phyloP scores from a whole-genome alignment of 2,888 invertebrate species.

The Leucophora obtusa region DNA sequence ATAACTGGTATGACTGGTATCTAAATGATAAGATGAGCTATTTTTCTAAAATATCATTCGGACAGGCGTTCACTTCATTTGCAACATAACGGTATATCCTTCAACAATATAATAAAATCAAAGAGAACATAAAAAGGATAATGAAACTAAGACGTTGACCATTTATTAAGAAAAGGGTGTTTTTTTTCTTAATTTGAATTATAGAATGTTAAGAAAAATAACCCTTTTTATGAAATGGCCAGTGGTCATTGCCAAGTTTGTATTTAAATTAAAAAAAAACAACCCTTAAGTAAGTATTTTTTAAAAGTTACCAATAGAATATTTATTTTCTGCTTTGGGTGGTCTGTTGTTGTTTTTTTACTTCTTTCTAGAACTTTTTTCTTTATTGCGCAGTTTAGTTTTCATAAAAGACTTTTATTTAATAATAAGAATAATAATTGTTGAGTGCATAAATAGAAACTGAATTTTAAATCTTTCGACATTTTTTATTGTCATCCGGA shows the following conservation, averaged over 20 bases:
- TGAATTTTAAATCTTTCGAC: conserved; percentile 17
- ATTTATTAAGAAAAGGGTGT: conserved; percentile 19
- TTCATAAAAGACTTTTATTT: neutral
- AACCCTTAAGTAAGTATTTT: conserved; percentile 20
- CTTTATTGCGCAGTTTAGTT: conserved; percentile 7
- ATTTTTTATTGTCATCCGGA: conserved; percentile 43
- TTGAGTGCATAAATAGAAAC: neutral
- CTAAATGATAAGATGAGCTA: neutral
- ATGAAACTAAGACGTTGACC: conserved; percentile 21
- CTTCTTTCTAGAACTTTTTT: neutral
- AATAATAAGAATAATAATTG: neutral
- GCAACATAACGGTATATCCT: conserved; percentile 19
- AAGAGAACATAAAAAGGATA: neutral
- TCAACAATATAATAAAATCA: conserved; percentile 16
- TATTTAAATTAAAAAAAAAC: neutral
- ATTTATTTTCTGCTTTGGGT: conserved; percentile 11
- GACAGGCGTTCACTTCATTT: conserved; percentile 36
- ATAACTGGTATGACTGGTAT: conserved; percentile 30
- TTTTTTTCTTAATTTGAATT: neutral
- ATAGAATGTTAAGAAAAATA: conserved; percentile 7
- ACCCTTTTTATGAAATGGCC: conserved; percentile 43
- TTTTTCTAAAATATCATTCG: neutral
- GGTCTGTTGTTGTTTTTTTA: neutral
- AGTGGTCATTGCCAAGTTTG: neutral
- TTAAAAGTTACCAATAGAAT: neutral